These are phyloP conservation scores for Colletes collaris DNA, from an alignment of 2,888 invertebrate genomes.

Conservation along the genomic window DNA sequence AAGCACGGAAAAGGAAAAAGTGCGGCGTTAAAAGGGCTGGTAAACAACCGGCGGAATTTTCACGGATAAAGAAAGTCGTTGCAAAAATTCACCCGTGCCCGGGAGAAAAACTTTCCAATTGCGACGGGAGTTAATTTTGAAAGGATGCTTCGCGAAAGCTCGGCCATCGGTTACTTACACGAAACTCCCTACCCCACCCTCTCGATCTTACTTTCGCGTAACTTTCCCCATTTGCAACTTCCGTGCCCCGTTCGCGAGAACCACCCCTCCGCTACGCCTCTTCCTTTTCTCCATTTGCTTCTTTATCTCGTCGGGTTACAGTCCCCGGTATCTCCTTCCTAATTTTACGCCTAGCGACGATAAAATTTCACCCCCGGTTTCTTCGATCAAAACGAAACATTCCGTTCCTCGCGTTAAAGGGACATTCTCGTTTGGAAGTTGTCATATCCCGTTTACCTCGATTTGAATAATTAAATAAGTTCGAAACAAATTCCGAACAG, in stretches of 20 bases:
- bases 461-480: too few species aligned
- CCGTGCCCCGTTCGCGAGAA: conserved; percentile 12
- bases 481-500: too few species aligned
- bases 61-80: conserved; percentile 1
- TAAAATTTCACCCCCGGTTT: conserved; percentile 3
- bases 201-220: conserved; percentile 39
- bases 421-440: too few species aligned
- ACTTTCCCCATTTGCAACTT: conserved; percentile 67
- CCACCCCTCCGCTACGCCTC: neutral
- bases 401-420: neutral
- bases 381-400: neutral
- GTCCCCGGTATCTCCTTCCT: conserved; percentile 2
- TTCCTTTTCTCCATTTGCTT: conserved; percentile 5
- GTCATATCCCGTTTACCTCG: too few species aligned
- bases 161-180: conserved; percentile 56
- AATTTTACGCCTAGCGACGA: conserved; percentile 24
- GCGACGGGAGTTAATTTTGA: conserved; percentile 46
- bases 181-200: conserved; percentile 32
- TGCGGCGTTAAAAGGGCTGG: neutral
- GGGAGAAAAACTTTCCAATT: conserved; percentile 21
- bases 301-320: conserved; percentile 18
- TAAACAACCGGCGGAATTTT: conserved; percentile 13
- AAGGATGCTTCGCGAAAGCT: conserved; percentile 50
- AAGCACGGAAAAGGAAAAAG: neutral
- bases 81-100: conserved; percentile 4